Conservation (phyloP, 2,113 vertebrate genomes). For the Merops nubicus region DNA sequence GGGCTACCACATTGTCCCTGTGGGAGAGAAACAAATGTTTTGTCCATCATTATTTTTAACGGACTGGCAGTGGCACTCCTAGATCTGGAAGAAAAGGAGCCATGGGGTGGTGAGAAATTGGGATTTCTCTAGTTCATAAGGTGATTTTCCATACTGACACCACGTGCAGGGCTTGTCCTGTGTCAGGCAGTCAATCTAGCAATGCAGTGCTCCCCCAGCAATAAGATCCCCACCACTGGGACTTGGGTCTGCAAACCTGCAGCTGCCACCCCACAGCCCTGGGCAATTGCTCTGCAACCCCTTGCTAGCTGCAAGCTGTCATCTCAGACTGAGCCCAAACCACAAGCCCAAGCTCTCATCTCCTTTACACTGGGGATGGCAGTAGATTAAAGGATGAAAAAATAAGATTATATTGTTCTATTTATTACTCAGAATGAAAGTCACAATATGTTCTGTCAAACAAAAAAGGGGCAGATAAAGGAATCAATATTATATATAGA, state of each 20-base stretch:
- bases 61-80: neutral
- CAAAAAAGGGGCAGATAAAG: neutral
- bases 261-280: fast-evolving
- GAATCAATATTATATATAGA: neutral
- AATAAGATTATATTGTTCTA: neutral
- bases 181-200: neutral
- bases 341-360: neutral
- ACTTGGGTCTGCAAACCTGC: fast-evolving
- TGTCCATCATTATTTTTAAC: neutral
- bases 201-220: fast-evolving
- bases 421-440: neutral
- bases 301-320: fast-evolving
- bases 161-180: neutral
- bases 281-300: neutral
- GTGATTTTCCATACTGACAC: neutral
- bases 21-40: neutral
- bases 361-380: neutral
- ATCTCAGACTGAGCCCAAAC: neutral
- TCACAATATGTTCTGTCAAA: neutral
- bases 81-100: neutral
- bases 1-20: neutral
- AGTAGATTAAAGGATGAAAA: neutral
- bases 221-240: fast-evolving
- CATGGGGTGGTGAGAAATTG: neutral
- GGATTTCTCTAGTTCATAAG: neutral